Evolutionary conservation across 2,888 invertebrate genomes (phyloP).

Genomic region (Sinodicranocentrus sp.): DNA sequence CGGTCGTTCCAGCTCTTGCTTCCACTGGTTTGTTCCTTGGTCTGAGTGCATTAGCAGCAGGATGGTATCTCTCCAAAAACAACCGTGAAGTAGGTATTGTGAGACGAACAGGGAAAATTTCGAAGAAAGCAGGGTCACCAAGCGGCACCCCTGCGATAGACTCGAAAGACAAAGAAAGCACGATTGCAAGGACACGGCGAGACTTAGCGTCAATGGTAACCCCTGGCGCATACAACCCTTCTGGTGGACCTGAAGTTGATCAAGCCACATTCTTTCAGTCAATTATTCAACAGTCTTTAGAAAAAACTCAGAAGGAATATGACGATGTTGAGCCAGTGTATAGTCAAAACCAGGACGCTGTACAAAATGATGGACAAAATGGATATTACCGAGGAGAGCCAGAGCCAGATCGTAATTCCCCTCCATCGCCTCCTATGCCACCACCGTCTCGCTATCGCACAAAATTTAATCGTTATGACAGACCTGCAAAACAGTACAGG

Average conservation of each 20-base stretch:
- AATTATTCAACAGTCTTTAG: slow-evolving; percentile 76
- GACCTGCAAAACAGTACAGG: slow-evolving; percentile 37
- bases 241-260: slow-evolving; percentile 66
- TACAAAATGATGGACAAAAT: slow-evolving; percentile 5
- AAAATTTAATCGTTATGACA: slow-evolving; percentile 46
- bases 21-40: slow-evolving; percentile 75
- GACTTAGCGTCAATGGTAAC: slow-evolving; percentile 59
- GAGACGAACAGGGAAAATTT: slow-evolving; percentile 70
- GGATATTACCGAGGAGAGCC: slow-evolving; percentile 32
- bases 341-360: slow-evolving; percentile 17
- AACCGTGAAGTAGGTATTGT: slow-evolving; percentile 76
- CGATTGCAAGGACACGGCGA: slow-evolving; percentile 38
- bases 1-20: slow-evolving; percentile 74
- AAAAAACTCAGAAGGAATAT: slow-evolving; percentile 75
- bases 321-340: slow-evolving; percentile 57
- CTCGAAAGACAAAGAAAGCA: slow-evolving; percentile 29
- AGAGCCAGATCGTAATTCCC: slow-evolving; percentile 46
- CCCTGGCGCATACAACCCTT: slow-evolving; percentile 28
- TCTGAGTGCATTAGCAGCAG: slow-evolving; percentile 75
- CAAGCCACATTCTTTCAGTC: slow-evolving; percentile 76
- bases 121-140: slow-evolving; percentile 48
- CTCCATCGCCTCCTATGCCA: slow-evolving; percentile 16
- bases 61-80: slow-evolving; percentile 76
- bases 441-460: slow-evolving; percentile 46
- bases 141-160: background rate